A percentile compares a stretch with the other conserved stretches of the same genome.
phyloP scores from a whole-genome alignment of 1,140 invertebrate species.

The Pygmarrhopalites habei region DNA sequence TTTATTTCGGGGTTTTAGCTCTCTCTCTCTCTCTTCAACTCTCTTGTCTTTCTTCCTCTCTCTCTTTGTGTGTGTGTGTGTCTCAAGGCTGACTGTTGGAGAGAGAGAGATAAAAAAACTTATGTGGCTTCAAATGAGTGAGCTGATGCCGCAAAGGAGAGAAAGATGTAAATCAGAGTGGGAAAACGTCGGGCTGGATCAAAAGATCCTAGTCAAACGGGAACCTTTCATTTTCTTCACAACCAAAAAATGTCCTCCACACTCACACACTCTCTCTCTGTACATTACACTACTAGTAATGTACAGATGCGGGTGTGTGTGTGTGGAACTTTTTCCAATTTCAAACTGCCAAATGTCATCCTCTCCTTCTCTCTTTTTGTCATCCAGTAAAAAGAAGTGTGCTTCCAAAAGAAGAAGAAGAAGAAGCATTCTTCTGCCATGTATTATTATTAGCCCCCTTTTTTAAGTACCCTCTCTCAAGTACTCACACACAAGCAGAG shows the following conservation, averaged over 20 bases:
- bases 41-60: too few relatives aligned
- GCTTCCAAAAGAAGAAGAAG: background rate
- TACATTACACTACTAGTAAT: background rate
- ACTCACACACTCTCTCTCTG: background rate
- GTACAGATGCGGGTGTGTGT: background rate
- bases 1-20: slow-evolving; percentile 22
- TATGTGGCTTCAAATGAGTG: slow-evolving; percentile 29
- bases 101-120: slow-evolving; percentile 30
- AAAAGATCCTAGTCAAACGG: slow-evolving; percentile 28
- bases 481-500: too few relatives aligned
- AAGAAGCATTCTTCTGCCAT: too few relatives aligned
- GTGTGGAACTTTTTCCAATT: background rate
- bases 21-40: slow-evolving; percentile 1
- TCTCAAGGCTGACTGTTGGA: background rate
- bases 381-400: too few relatives aligned
- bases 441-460: too few relatives aligned
- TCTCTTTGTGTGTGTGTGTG: too few relatives aligned
- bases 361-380: too few relatives aligned
- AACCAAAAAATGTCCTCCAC: slow-evolving; percentile 5
- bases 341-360: background rate
- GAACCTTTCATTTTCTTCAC: slow-evolving; percentile 22
- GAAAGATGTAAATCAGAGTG: slow-evolving; percentile 25
- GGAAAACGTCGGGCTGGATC: slow-evolving; percentile 29
- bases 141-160: slow-evolving; percentile 29
- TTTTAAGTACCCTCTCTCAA: too few relatives aligned